Evolutionary conservation across 2,797 vertebrate genomes (phyloP).

Genomic region (Tiaroga cobitis): DNA sequence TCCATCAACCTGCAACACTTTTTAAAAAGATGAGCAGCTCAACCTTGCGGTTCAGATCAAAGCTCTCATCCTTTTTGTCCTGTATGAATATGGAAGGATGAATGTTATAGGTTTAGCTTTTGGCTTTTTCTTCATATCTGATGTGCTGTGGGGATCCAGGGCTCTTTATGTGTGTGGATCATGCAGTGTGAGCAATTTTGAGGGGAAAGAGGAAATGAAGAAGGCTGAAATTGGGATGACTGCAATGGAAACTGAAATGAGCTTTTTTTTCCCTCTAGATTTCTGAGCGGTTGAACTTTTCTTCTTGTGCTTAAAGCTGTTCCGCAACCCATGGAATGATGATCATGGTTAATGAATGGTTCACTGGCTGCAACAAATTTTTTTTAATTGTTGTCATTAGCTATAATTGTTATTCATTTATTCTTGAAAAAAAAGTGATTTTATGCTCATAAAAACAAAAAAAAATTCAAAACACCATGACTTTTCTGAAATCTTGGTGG

Average conservation of each 20-base stretch:
- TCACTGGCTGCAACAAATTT: neutral
- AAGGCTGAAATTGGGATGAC: slow-evolving; percentile 4
- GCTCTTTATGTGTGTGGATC: slow-evolving; percentile 43
- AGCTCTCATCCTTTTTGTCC: slow-evolving; percentile 66
- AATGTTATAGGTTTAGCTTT: slow-evolving; percentile 67
- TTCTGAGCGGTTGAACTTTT: slow-evolving; percentile 24
- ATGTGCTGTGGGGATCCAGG: slow-evolving; percentile 63
- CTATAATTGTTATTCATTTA: neutral
- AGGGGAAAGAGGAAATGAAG: slow-evolving; percentile 15
- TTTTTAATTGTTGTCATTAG: neutral
- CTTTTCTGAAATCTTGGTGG: neutral
- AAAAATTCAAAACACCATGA: neutral
- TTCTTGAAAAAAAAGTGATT: neutral
- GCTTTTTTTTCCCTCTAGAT: slow-evolving; percentile 3
- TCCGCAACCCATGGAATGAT: neutral
- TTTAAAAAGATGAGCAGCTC: slow-evolving; percentile 69
- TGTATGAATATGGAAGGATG: slow-evolving; percentile 73
- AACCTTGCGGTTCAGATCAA: slow-evolving; percentile 76
- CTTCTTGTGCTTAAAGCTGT: neutral
- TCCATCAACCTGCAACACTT: slow-evolving; percentile 45
- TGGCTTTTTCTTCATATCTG: slow-evolving; percentile 67
- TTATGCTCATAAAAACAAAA: neutral
- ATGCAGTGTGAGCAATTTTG: slow-evolving; percentile 26
- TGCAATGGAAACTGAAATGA: neutral
- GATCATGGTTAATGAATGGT: neutral